phyloP scores from a whole-genome alignment of 2,888 invertebrate species.

The Ligdia adustata region DNA sequence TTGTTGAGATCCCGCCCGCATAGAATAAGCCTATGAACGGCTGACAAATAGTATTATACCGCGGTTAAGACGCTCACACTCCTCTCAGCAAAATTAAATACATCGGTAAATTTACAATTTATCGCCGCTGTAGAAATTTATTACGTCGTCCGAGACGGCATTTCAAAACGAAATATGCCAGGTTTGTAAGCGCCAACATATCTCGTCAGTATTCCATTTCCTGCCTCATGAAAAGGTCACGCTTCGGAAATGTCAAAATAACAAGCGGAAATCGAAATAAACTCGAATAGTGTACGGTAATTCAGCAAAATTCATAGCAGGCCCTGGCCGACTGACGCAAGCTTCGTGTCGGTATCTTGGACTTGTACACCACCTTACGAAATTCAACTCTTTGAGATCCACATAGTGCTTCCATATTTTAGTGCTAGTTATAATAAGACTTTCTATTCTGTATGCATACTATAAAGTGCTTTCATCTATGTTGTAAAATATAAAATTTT shows the following conservation, averaged over 20 bases:
- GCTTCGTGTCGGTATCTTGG: background rate
- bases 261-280: conserved; percentile 59
- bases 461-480: too few species aligned
- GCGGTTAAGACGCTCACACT: conserved; percentile 52
- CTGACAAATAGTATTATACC: conserved; percentile 70
- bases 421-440: too few species aligned
- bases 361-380: too few species aligned
- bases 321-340: background rate
- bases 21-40: conserved; percentile 70
- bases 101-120: conserved; percentile 42
- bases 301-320: conserved; percentile 22
- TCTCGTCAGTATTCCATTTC: conserved; percentile 68
- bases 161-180: conserved; percentile 46
- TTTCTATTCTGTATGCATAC: too few species aligned
- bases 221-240: conserved; percentile 58
- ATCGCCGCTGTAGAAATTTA: conserved; percentile 3
- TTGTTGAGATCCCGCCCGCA: conserved; percentile 63
- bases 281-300: conserved; percentile 38
- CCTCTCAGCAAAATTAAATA: conserved; percentile 44
- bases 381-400: too few species aligned
- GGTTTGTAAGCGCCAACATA: conserved; percentile 43
- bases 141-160: conserved; percentile 8
- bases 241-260: conserved; percentile 58
- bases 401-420: too few species aligned
- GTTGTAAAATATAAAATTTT: too few species aligned